Percentiles rank a stretch among this genome's conserved stretches.
These are phyloP conservation scores for Sus cebifrons DNA, from an alignment of 2,797 vertebrate species.

Conservation along the genomic window DNA sequence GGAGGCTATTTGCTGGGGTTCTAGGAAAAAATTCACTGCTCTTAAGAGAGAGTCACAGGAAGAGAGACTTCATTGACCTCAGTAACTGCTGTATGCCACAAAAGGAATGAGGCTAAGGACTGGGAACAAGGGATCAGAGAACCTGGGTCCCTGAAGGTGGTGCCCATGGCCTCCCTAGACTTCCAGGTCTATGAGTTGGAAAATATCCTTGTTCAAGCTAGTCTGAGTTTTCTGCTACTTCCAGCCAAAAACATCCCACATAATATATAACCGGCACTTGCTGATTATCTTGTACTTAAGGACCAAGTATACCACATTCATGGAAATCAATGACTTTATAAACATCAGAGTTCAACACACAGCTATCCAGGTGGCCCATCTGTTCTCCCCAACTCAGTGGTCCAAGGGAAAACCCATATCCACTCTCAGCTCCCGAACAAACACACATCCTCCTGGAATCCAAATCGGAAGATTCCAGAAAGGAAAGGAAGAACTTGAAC, in stretches of 20 bases:
- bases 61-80: not conserved
- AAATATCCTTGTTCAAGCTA: not conserved
- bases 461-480: constrained; percentile 32
- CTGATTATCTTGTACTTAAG: not conserved
- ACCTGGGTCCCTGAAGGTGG: not conserved
- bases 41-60: not conserved
- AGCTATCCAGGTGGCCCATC: not conserved
- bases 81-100: not conserved
- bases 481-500: not conserved
- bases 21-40: not conserved
- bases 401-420: not conserved
- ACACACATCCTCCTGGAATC: not conserved
- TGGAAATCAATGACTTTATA: not conserved
- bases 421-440: not conserved
- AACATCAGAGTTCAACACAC: not conserved
- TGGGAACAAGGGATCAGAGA: not conserved
- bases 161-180: not conserved
- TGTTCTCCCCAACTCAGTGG: not conserved
- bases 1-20: not conserved
- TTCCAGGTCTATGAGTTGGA: not conserved
- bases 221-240: constrained; percentile 15
- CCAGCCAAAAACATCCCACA: not conserved
- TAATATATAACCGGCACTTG: not conserved
- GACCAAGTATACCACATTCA: not conserved
- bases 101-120: not conserved